Percentiles rank a stretch among this genome's conserved stretches.
phyloP scores from a whole-genome alignment of 2,113 vertebrate species.

The Caranx ignobilis region DNA sequence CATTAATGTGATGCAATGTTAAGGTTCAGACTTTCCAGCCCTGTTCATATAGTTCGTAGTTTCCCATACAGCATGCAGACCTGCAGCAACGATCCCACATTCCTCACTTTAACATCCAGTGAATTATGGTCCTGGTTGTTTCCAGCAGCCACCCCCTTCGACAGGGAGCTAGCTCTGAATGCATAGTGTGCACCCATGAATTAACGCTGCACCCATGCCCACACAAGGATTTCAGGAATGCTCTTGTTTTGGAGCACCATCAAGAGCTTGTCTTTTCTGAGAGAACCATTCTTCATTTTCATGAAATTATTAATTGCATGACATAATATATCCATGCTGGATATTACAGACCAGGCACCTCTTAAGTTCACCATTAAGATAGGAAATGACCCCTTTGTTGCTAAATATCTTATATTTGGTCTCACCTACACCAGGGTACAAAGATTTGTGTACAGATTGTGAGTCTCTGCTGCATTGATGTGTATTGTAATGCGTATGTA shows the following conservation, averaged over 20 bases:
- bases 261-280: not conserved
- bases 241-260: not conserved
- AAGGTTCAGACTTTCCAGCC: conserved; percentile 3
- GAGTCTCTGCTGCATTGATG: not conserved
- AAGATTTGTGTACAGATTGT: conserved; percentile 4
- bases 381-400: no score
- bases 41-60: conserved; percentile 1
- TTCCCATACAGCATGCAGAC: not conserved
- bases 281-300: conserved; percentile 10
- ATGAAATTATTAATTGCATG: not conserved
- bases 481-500: not conserved
- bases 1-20: conserved; percentile 42
- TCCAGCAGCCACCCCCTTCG: not conserved
- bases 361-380: no score
- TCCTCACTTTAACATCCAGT: not conserved
- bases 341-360: not conserved
- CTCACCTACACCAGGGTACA: not conserved
- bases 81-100: not conserved
- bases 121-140: not conserved
- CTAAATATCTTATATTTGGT: not conserved
- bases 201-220: not conserved
- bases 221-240: conserved; percentile 11
- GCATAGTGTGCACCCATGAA: not conserved
- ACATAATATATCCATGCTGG: not conserved
- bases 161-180: not conserved